phyloP scores from a whole-genome alignment of 2,888 invertebrate genomes.

The Diarsia brunnea region DNA sequence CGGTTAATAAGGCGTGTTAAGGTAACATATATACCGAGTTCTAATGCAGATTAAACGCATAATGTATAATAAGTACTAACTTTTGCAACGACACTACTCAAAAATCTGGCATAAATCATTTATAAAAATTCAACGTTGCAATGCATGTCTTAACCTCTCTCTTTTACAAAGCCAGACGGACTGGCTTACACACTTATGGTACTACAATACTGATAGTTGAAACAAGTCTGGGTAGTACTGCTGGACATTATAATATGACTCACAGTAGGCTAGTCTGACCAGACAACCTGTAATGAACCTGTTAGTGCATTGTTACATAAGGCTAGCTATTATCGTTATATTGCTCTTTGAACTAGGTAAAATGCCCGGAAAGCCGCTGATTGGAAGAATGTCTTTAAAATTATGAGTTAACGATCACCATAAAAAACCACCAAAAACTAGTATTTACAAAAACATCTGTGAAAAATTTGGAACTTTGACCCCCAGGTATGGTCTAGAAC shows the following conservation, averaged over 20 bases:
- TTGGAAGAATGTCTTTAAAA: background rate
- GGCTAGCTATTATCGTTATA: background rate
- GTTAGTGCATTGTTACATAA: slow-evolving; percentile 10
- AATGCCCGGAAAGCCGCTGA: background rate
- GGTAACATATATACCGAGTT: background rate
- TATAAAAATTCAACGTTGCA: background rate
- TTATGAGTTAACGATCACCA: background rate
- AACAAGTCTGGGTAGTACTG: background rate
- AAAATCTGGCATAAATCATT: background rate
- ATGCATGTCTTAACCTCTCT: background rate
- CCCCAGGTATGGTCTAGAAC: no score
- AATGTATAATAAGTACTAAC: no score
- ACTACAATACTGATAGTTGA: background rate
- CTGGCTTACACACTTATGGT: background rate
- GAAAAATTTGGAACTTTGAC: no score
- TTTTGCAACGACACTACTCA: background rate
- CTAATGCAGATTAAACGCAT: background rate
- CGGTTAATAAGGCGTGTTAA: background rate
- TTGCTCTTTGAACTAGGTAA: background rate
- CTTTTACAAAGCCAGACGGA: background rate
- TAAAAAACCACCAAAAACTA: no score
- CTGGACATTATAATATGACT: background rate
- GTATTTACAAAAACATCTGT: no score
- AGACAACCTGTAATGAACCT: background rate
- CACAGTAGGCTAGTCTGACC: background rate